Conservation (phyloP, 1,140 invertebrate genomes). For the Semibalanus balanoides region DNA sequence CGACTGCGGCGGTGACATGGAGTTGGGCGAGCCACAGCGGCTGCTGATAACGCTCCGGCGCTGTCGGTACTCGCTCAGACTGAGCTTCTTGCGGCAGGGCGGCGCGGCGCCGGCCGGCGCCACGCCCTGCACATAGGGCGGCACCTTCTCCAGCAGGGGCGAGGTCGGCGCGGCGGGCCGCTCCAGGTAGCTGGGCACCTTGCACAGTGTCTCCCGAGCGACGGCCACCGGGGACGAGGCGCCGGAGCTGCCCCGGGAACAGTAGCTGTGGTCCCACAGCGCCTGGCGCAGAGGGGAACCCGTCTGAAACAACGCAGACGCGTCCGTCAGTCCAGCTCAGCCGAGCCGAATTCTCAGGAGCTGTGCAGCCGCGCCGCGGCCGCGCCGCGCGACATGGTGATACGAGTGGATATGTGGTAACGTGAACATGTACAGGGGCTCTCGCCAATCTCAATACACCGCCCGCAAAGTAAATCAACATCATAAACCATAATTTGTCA, state of each 20-base stretch:
- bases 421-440: too few relatives aligned
- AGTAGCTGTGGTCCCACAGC: not conserved
- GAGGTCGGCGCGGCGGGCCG: too few relatives aligned
- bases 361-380: too few relatives aligned
- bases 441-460: too few relatives aligned
- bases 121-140: not conserved
- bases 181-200: not conserved
- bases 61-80: not conserved
- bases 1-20: not conserved
- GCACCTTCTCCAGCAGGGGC: not conserved
- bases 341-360: too few relatives aligned
- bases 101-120: too few relatives aligned
- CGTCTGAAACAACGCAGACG: not conserved
- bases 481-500: too few relatives aligned
- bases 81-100: not conserved
- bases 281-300: not conserved
- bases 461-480: too few relatives aligned
- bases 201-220: not conserved
- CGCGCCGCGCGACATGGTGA: too few relatives aligned
- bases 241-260: not conserved
- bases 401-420: too few relatives aligned
- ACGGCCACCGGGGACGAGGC: not conserved
- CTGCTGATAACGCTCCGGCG: not conserved
- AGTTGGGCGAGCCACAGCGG: not conserved
- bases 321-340: too few relatives aligned